Evolutionary conservation across 1,140 invertebrate species (phyloP), one percentile per base, ranked within the genome.

Genomic region (Dendroctonus ponderosae): DNA sequence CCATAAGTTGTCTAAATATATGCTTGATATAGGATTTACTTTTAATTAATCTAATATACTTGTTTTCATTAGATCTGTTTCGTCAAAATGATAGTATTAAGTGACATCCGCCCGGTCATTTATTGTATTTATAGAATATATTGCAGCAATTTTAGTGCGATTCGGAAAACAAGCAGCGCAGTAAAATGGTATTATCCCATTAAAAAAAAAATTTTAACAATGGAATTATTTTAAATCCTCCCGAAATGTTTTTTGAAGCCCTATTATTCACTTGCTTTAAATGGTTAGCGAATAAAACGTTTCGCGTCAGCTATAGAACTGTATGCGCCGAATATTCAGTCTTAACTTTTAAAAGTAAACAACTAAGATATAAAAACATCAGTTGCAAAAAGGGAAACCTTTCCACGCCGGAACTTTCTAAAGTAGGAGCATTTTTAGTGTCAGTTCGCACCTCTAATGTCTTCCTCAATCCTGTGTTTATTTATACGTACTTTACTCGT

Each of bases 401-500:
- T 56, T 56, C 26, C 39, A 41, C 53, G 39, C 53, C 53, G 53
- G 53, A 56, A 56, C 53, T 56, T 41, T 40, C 8, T 46, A 46
- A 56, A 40, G 53, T 56, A 26, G 26, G 26, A 26, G 26, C 26
- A 56, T 56, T 56, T 56, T 56, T 39, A 56, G 41, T 56, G 39
- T 56, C 53, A 41, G 15, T 41, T 56, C 53, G 15, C 53, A 56
- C 53, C 53, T 56, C 53, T 40, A 41, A 56, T 41, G 53, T 56
- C 53, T 56, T 56, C 53, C 53, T 56, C 15, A 56, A 26, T 52
- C 9, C 15, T 37, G 39, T 56, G 53, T 56, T 56, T 56, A 56
- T 56, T 56, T 56, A 56, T 40, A 9, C 37, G 12, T 11, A 9
- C 11, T 40, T 5, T 11, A n/a, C 14, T n/a, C 37, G 53, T 40